phyloP scores from a whole-genome alignment of 2,888 invertebrate species.

The Lasioglossum vierecki region DNA sequence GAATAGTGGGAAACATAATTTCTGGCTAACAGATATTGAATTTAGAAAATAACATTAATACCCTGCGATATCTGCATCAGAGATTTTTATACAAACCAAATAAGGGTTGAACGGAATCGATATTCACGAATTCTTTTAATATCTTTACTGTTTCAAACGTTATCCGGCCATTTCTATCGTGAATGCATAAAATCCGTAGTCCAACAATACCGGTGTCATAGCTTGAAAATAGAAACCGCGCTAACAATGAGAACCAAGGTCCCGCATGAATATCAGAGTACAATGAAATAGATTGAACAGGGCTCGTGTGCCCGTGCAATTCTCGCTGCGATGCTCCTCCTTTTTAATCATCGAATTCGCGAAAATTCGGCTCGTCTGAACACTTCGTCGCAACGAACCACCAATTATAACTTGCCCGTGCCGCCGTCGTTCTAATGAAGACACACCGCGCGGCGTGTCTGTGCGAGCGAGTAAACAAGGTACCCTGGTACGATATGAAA shows the following conservation, averaged over 20 bases:
- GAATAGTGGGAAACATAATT: neutral
- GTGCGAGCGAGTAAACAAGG: conserved; percentile 38
- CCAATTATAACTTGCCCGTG: conserved; percentile 56
- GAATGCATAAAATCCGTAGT: neutral
- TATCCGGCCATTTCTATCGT: neutral
- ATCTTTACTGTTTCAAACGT: no score
- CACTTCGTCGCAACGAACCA: conserved; percentile 16
- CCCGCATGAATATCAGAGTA: neutral
- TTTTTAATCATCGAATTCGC: conserved; percentile 21
- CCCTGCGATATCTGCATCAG: neutral
- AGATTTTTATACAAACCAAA: neutral
- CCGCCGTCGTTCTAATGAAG: conserved; percentile 40
- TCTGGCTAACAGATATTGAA: neutral
- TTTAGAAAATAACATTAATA: neutral
- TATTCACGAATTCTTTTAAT: no score
- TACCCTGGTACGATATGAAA: neutral
- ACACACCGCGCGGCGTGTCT: conserved; percentile 11
- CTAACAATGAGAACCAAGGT: neutral
- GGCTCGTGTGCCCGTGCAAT: neutral
- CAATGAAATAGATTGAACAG: neutral
- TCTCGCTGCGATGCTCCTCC: neutral
- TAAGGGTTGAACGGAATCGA: no score
- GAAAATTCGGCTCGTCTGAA: conserved; percentile 27
- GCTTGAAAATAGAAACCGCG: neutral
- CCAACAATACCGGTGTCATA: neutral